Conservation (phyloP, 2,888 invertebrate genomes). For the Rhyacophila evoluta region DNA sequence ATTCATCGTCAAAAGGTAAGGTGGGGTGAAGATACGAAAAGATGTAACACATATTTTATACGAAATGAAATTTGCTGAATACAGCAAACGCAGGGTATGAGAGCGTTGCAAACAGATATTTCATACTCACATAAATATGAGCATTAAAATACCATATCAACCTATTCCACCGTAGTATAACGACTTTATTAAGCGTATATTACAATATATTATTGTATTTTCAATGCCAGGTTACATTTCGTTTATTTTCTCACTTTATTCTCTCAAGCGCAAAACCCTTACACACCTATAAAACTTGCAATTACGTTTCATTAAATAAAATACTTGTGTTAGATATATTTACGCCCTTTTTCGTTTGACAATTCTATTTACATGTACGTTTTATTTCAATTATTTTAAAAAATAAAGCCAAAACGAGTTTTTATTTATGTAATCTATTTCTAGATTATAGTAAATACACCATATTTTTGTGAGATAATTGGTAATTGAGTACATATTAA, state of each 20-base stretch:
- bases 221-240: background rate
- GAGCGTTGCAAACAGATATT: constrained; percentile 19
- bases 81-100: constrained; percentile 4
- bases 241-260: background rate
- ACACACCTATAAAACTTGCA: too few species aligned
- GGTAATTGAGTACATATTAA: too few species aligned
- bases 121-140: constrained; percentile 24
- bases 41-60: constrained; percentile 28
- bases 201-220: background rate
- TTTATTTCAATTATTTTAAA: too few species aligned
- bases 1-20: constrained; percentile 28
- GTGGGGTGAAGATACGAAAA: background rate
- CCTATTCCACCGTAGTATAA: background rate
- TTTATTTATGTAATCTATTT: too few species aligned
- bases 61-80: constrained; percentile 31
- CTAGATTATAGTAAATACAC: too few species aligned
- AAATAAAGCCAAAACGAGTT: too few species aligned
- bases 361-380: too few species aligned
- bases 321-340: too few species aligned
- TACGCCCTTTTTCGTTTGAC: too few species aligned
- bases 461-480: too few species aligned
- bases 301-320: too few species aligned
- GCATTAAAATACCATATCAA: constrained; percentile 16
- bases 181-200: background rate
- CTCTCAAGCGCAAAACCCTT: too few species aligned